Conservation (phyloP, 35 echinoderm and acorn worm genomes). For the Amphiura filiformis region DNA sequence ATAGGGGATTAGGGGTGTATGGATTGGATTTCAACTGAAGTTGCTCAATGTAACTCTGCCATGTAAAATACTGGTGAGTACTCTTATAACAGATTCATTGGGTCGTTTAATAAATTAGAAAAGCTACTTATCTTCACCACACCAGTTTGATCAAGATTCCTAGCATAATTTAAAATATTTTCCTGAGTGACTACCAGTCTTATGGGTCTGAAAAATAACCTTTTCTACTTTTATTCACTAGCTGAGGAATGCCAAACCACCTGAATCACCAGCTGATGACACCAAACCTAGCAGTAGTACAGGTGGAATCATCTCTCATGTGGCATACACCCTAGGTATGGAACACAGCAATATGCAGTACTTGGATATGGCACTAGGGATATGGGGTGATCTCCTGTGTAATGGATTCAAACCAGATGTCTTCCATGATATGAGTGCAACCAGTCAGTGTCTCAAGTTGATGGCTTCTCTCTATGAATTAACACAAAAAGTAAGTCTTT, state of each 20-base stretch:
- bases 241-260: neutral
- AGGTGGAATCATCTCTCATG: neutral
- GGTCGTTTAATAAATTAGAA: no score
- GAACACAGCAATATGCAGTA: slow-evolving; percentile 31
- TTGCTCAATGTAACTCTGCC: no score
- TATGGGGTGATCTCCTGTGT: slow-evolving; percentile 50
- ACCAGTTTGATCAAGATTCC: no score
- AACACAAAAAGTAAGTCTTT: slow-evolving; percentile 36
- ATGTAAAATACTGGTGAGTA: no score
- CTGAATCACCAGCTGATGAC: neutral
- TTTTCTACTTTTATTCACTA: no score
- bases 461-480: slow-evolving; percentile 41
- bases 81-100: no score
- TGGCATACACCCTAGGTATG: slow-evolving; percentile 26
- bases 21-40: no score
- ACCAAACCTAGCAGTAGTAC: neutral
- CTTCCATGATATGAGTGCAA: slow-evolving; percentile 38
- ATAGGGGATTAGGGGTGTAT: no score
- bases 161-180: no score
- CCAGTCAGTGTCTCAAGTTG: slow-evolving; percentile 47
- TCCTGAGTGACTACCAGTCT: no score
- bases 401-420: slow-evolving; percentile 1
- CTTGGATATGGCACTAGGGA: slow-evolving; percentile 55
- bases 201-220: no score
- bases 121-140: no score